Evolutionary conservation across 2,797 vertebrate species (phyloP), one percentile per base, ranked within the genome.

Genomic region (Centroberyx gerrardi): DNA sequence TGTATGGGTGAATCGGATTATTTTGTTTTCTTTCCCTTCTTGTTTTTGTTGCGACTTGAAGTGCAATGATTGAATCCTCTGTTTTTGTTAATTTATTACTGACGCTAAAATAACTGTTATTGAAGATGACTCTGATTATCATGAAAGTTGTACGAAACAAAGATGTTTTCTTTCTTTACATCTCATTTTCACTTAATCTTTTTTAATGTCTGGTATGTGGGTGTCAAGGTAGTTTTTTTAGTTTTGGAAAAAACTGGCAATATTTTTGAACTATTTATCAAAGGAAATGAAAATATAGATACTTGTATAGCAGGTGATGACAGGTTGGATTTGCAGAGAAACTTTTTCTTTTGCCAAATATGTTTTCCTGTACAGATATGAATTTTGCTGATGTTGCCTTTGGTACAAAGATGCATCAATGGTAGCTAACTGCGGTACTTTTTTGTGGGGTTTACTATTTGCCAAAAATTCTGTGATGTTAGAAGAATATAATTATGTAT

Each of bases 331-430:
- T 85, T 85, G 66, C 68, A 71, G 80, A 84, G 75, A 74, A 80
- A 72, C 66, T 67, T 75, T 49, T 90, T 79, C 61, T 92, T 92
- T 94, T 93, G 94, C 93, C 94, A 94, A 95, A 94, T 88, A 76
- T 18, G 58, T 89, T 92, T 88, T 93, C 84, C 69, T 92, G 90
- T 93, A 91, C 88, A 92, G 90, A 86, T 78, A 17, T 72, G 61
- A 84, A 78, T 82, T 80, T 90, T 85, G 88, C 87, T 90, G 86
- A 89, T 72, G 91, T 91, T 93, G 94, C 93, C 94, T 95, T 94
- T 90, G 93, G 92, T 93, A 91, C 88, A 88, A 76, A 88, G 85
- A 94, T 83, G 90, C 92, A 93, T 93, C 91, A 91, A 71, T 33
- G 90, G 92, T 88, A 91, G 90, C 92, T 78, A 69, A 87, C 80